These are phyloP conservation scores for Acleris sparsana DNA, from an alignment of 2,888 invertebrate genomes.

Conservation along the genomic window DNA sequence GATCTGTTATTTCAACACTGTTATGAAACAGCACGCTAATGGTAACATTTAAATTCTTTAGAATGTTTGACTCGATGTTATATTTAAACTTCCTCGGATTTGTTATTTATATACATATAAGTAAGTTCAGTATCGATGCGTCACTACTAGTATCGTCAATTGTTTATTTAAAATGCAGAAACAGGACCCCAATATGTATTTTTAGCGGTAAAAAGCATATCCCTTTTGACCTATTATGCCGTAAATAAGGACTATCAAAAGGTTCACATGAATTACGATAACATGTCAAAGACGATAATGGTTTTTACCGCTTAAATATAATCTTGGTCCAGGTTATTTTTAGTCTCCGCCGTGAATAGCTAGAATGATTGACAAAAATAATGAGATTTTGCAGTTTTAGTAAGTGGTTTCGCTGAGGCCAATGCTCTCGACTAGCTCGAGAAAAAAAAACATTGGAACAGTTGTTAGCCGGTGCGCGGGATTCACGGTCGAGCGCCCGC, in stretches of 20 bases:
- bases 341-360: constrained; percentile 40
- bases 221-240: too few relatives aligned
- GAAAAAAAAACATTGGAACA: constrained; percentile 71
- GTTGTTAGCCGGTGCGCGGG: constrained; percentile 67
- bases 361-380: constrained; percentile 46
- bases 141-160: too few relatives aligned
- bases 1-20: constrained; percentile 49
- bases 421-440: constrained; percentile 66
- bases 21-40: constrained; percentile 11
- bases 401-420: constrained; percentile 58
- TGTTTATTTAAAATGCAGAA: too few relatives aligned
- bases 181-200: too few relatives aligned
- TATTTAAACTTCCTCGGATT: too few relatives aligned
- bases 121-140: too few relatives aligned
- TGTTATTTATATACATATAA: too few relatives aligned
- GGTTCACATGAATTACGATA: too few relatives aligned
- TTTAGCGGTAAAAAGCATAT: too few relatives aligned
- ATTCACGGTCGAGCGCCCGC: constrained; percentile 76
- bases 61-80: not conserved
- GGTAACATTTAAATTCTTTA: not conserved
- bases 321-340: constrained; percentile 45
- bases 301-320: too few relatives aligned
- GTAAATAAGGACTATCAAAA: too few relatives aligned
- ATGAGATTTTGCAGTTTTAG: constrained; percentile 46
- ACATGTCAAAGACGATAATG: too few relatives aligned